Evolutionary conservation across 2,113 vertebrate genomes (phyloP).

Genomic region (Daboia siamensis): DNA sequence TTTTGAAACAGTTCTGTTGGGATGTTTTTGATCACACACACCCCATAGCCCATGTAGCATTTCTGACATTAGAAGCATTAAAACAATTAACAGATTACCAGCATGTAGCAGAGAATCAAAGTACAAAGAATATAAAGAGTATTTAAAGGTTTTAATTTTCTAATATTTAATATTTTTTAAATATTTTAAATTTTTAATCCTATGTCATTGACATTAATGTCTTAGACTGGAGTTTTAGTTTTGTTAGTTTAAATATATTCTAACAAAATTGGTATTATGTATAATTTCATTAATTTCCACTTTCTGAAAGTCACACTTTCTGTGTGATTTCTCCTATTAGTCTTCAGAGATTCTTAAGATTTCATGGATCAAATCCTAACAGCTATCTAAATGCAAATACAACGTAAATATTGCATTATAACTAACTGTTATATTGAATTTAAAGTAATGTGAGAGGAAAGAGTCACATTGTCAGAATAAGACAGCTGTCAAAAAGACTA

Average conservation of each 20-base stretch:
- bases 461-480: slow-evolving; percentile 1
- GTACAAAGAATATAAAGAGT: not conserved
- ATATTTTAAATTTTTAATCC: not conserved
- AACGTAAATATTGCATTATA: not conserved
- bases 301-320: not conserved
- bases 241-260: not conserved
- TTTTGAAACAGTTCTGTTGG: no score
- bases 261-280: not conserved
- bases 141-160: not conserved
- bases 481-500: not conserved
- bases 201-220: not conserved
- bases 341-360: not conserved
- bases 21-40: no score
- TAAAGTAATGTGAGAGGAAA: not conserved
- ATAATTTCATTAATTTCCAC: not conserved
- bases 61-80: not conserved
- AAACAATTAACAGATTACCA: not conserved
- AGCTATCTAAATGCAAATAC: slow-evolving; percentile 3
- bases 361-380: not conserved
- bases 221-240: not conserved
- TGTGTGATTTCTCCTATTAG: not conserved
- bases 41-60: not conserved
- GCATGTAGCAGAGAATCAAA: not conserved
- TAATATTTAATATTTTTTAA: not conserved
- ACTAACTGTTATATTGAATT: not conserved